Evolutionary conservation across 2,888 invertebrate genomes (phyloP), one percentile per base, ranked within the genome.

Genomic region (Aromia moschata): DNA sequence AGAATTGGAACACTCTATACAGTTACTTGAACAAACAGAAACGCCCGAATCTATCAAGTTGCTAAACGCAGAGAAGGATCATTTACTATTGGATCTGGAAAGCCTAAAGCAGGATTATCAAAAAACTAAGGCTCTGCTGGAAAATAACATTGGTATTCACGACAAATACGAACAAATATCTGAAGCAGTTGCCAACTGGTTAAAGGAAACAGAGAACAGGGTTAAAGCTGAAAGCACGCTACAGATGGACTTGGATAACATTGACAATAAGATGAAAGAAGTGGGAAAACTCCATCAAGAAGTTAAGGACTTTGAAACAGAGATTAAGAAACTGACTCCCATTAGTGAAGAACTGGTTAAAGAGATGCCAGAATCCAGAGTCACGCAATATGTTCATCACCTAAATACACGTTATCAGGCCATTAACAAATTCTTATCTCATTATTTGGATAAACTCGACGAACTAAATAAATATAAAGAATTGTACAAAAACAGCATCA

Each of bases 291-390:
- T 94, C 1, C 85, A 87, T 56, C 82, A 84, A 62, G 86, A 89
- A 69, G 86, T 94, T 0, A 80, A 84, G 31, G 82, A 84, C 4
- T 89, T 90, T 65, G 86, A 87, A 56, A 83, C 81, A 1, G 87
- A 90, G 73, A 84, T 96, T 14, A 84, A 85, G 25, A 86, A 88
- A 60, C 80, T 96, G 14, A 84, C 86, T 10, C 83, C 84, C 18
- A 83, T 92, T 2, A 90, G 92, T 1, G 88, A 90, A 51, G 85
- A 88, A 66, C 87, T 96, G 37, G 83, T 89, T 20, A 85, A 88
- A 58, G 87, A 89, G 72, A 90, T 91, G 76, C 92, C 94, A 0
- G 95, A 96, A 74, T 91, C 92, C 0, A 85, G 94, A 38, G 90
- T 93, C 10, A 85, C 87, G 1, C 93, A 94, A 74, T 90, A 91